These are phyloP conservation scores for Ophion ellenae DNA, from an alignment of 2,888 invertebrate species.

Conservation along the genomic window DNA sequence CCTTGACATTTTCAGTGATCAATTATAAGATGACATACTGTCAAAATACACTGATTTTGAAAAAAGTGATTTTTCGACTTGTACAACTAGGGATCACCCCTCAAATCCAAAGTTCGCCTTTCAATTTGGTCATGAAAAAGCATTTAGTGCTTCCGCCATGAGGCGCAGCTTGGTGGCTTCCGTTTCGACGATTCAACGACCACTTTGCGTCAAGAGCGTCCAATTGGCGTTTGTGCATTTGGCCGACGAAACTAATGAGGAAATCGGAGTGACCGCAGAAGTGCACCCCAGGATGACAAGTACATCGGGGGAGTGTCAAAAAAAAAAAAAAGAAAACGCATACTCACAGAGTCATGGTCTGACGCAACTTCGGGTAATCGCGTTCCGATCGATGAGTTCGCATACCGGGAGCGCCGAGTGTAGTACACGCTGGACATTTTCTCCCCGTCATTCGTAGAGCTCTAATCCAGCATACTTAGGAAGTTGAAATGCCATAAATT, in stretches of 20 bases:
- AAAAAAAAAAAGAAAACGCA: not conserved
- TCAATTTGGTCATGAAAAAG: not conserved
- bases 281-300: not conserved
- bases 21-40: too few relatives aligned
- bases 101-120: not conserved
- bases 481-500: constrained; percentile 74
- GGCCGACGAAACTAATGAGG: not conserved
- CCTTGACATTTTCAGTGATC: too few relatives aligned
- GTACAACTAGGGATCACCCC: too few relatives aligned
- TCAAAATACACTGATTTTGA: too few relatives aligned
- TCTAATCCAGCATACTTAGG: constrained; percentile 66
- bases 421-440: constrained; percentile 33
- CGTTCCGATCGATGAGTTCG: constrained; percentile 52
- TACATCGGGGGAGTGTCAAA: not conserved
- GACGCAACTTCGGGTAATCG: constrained; percentile 55
- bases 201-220: not conserved
- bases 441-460: constrained; percentile 51
- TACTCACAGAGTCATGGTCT: constrained; percentile 23
- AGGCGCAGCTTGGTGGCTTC: not conserved
- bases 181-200: not conserved
- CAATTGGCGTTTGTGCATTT: not conserved
- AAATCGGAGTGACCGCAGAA: not conserved
- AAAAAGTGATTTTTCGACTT: too few relatives aligned
- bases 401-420: constrained; percentile 18
- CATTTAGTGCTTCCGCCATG: not conserved